These are phyloP conservation scores for Agrochola litura DNA, from an alignment of 2,888 invertebrate genomes.

Conservation along the genomic window DNA sequence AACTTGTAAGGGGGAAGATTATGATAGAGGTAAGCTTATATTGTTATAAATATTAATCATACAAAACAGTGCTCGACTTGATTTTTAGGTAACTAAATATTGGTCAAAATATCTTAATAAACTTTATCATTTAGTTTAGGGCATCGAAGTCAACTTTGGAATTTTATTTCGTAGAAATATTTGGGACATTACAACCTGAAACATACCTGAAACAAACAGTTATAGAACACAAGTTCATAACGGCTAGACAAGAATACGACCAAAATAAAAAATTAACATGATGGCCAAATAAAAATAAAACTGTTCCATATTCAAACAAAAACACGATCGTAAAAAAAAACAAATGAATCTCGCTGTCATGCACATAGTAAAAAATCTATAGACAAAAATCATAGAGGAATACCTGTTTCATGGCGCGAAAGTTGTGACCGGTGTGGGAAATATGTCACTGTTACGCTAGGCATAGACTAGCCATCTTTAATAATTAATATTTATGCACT, in stretches of 20 bases:
- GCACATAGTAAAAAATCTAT: conserved; percentile 39
- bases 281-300: conserved; percentile 21
- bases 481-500: conserved; percentile 61
- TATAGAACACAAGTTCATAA: conserved; percentile 3
- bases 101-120: neutral
- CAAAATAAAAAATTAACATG: conserved; percentile 1
- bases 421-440: conserved; percentile 60
- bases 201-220: neutral
- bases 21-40: conserved; percentile 79
- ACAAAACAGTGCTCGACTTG: too few relatives aligned
- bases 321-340: conserved; percentile 27
- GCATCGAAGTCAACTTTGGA: neutral
- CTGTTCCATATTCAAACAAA: conserved; percentile 50
- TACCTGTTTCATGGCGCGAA: conserved; percentile 59
- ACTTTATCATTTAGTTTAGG: too few relatives aligned
- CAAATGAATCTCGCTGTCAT: conserved; percentile 31
- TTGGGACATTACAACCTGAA: neutral
- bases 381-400: conserved; percentile 42
- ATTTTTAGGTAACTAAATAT: neutral
- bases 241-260: neutral
- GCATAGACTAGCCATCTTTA: conserved; percentile 47
- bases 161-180: neutral
- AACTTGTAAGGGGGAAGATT: conserved; percentile 77
- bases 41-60: neutral
- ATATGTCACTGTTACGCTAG: conserved; percentile 59